A percentile compares a stretch with the other conserved stretches of the same genome.
phyloP scores from a whole-genome alignment of 1,140 invertebrate species.

The Medauroidea extradentata region DNA sequence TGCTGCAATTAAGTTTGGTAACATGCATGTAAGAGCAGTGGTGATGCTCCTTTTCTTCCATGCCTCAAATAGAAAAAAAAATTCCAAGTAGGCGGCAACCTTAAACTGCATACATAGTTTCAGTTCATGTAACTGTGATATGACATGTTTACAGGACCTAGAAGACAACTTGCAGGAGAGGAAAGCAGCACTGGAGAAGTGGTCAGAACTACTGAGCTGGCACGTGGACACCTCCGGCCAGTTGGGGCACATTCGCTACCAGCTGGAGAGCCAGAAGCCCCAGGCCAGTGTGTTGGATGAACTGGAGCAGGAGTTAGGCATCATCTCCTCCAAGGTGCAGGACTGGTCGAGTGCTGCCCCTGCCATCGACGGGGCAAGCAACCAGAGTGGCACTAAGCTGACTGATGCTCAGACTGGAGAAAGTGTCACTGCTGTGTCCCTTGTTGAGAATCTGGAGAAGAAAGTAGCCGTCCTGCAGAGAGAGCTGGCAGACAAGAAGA shows the following conservation, averaged over 20 bases:
- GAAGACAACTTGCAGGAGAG: constrained; percentile 71
- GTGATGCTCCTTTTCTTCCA: no score
- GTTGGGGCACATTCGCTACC: constrained; percentile 72
- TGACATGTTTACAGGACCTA: constrained; percentile 47
- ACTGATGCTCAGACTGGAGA: constrained; percentile 61
- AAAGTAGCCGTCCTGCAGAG: constrained; percentile 59
- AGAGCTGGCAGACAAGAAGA: constrained; percentile 58
- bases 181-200: constrained; percentile 71
- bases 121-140: no score
- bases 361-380: constrained; percentile 61
- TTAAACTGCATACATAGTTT: no score
- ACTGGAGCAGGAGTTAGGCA: constrained; percentile 47
- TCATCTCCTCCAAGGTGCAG: constrained; percentile 57
- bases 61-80: no score
- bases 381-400: constrained; percentile 49
- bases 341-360: constrained; percentile 65
- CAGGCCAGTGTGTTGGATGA: constrained; percentile 50
- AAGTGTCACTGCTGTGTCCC: constrained; percentile 60
- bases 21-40: no score
- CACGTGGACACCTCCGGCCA: constrained; percentile 75
- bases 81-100: no score
- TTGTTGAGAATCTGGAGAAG: constrained; percentile 66
- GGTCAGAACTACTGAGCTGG: constrained; percentile 77
- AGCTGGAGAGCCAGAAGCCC: constrained; percentile 67
- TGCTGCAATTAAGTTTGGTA: no score